Evolutionary conservation across 2,113 vertebrate genomes (phyloP), one percentile per base, ranked within the genome.

Genomic region (Elephantulus edwardii): DNA sequence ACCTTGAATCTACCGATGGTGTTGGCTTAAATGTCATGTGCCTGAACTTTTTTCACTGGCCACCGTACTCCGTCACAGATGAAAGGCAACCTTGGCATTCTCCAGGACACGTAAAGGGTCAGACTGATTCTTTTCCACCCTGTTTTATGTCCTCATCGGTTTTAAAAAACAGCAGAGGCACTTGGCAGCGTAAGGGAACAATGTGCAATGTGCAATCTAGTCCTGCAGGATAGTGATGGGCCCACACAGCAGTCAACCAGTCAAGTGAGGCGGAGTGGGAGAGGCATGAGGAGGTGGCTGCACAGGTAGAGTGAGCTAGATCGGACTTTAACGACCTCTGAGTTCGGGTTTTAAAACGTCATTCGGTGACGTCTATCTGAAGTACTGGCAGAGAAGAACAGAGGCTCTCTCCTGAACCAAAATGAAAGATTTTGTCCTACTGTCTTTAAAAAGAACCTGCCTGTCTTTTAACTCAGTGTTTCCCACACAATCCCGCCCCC

Each of bases 101-200:
- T 86, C 78, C 44, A 10, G n/a, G 68, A 33, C 85, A 78, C 38
- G 44, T n/a, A 48, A 80, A 79, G n/a, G 16, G 38, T 24, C 9
- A 60, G 54, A 26, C 30, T 2, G 0, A 26, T 44, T 68, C 20
- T 38, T 56, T 42, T 58, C n/a, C 40, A 35, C 66, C 44, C 30
- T 68, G 46, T 84, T 86, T 75, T 33, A 80, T 40, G 42, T 66
- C 75, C 56, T 81, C 60, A 33, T 54, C 70, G 3, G 17, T 90
- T 91, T 80, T 50, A 74, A n/a, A n/a, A n/a, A 83, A 60, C 11
- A 54, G 75, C 46, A 89, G 60, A 82, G 82, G 82, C 75, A 75
- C 8, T 60, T 78, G 74, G 68, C 62, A 82, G 4, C 10, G 48
- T 30, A 33, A 22, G 58, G 70, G 79, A 90, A 89, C 84, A 30